A percentile compares a stretch with the other conserved stretches of the same genome.
Evolutionary conservation across 2,888 invertebrate species (phyloP).

Genomic region (Eupithecia exiguata): DNA sequence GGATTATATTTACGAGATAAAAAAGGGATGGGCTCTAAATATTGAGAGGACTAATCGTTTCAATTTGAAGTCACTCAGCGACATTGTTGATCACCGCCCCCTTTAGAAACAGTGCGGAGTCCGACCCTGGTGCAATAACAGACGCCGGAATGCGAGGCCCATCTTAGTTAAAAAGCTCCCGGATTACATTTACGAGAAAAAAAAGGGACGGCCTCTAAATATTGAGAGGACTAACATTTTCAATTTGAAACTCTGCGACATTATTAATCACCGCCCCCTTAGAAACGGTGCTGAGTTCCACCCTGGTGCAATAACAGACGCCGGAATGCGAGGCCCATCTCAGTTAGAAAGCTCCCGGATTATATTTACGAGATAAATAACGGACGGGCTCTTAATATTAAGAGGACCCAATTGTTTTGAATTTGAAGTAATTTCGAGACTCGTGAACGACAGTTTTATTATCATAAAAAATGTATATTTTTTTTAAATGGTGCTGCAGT

Average conservation of each 20-base stretch:
- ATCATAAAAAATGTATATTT: too few relatives aligned
- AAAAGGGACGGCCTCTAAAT: neutral
- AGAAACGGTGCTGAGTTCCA: neutral
- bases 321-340: neutral
- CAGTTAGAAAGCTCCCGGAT: neutral
- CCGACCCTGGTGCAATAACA: conserved; percentile 2
- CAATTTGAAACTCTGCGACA: neutral
- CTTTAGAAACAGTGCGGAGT: neutral
- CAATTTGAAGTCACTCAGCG: too few relatives aligned
- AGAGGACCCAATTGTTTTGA: neutral
- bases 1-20: neutral
- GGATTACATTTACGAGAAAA: neutral
- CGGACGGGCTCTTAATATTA: neutral
- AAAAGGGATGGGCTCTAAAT: neutral
- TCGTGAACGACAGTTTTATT: neutral
- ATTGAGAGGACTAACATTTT: neutral
- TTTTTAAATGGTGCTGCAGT: too few relatives aligned
- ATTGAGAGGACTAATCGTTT: neutral
- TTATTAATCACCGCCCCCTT: too few relatives aligned
- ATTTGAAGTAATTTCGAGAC: neutral
- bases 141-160: neutral
- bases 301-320: neutral
- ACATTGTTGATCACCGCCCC: neutral
- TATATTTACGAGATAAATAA: neutral
- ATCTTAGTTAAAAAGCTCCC: neutral